Evolutionary conservation across 2,888 invertebrate genomes (phyloP).

Genomic region (Hypena proboscidalis): DNA sequence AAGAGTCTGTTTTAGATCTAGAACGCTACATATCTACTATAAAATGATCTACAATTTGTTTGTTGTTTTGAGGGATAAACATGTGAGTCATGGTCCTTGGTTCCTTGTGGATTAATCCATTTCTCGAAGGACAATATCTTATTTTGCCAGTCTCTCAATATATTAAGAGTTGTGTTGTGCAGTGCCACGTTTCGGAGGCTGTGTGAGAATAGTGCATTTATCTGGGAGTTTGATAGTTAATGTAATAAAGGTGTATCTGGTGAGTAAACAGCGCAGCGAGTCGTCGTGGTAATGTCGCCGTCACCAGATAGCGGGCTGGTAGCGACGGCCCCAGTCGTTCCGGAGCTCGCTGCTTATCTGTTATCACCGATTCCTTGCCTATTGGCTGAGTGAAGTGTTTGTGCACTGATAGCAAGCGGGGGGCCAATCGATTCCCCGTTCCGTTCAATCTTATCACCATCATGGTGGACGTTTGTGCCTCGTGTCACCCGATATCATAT

Average conservation of each 20-base stretch:
- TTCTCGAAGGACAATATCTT: too few relatives aligned
- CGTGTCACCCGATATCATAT: constrained; percentile 81
- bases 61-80: too few relatives aligned
- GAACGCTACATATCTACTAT: too few relatives aligned
- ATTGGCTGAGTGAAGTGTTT: constrained; percentile 83
- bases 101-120: too few relatives aligned
- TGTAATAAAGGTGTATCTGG: constrained; percentile 80
- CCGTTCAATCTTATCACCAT: constrained; percentile 78
- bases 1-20: too few relatives aligned
- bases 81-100: too few relatives aligned
- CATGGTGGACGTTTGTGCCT: constrained; percentile 80
- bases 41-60: too few relatives aligned
- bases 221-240: constrained; percentile 68
- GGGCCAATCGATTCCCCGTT: constrained; percentile 81
- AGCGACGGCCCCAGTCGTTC: constrained; percentile 54
- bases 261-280: constrained; percentile 70
- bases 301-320: constrained; percentile 65
- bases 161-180: neutral
- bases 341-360: constrained; percentile 65
- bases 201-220: constrained; percentile 60
- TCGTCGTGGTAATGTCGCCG: constrained; percentile 61
- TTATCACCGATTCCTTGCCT: constrained; percentile 66
- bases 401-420: constrained; percentile 70
- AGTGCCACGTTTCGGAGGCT: constrained; percentile 10
- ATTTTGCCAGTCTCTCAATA: too few relatives aligned